Evolutionary conservation across 2,113 vertebrate genomes (phyloP).

Genomic region (Oenanthe melanoleuca): DNA sequence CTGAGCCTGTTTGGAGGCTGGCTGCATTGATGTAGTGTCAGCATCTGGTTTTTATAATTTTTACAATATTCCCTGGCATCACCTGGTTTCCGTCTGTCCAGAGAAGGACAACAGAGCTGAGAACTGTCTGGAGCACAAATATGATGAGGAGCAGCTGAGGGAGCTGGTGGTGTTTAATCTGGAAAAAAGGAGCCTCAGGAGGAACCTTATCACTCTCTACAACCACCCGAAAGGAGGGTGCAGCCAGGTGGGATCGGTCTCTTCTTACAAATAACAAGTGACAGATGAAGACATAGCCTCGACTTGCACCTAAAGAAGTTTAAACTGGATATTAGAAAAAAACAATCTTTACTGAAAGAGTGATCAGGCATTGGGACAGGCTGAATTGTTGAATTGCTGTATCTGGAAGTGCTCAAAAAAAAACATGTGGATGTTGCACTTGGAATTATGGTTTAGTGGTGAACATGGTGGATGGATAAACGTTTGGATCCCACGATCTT

Average conservation of each 20-base stretch:
- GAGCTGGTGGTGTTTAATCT: background rate
- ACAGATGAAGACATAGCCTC: background rate
- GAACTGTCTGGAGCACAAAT: background rate
- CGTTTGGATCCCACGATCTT: background rate
- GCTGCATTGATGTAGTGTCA: background rate
- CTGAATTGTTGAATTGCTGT: background rate
- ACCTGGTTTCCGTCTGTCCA: background rate
- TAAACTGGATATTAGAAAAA: background rate
- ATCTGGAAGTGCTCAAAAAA: no score
- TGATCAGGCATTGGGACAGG: background rate
- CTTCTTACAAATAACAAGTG: background rate
- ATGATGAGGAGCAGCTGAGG: background rate
- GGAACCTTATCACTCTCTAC: no score
- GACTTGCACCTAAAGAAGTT: background rate
- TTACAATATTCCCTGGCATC: background rate
- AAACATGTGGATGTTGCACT: background rate
- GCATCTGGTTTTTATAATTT: background rate
- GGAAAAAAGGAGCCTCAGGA: background rate
- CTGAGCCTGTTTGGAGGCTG: background rate
- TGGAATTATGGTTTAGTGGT: background rate
- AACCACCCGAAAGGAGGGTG: background rate
- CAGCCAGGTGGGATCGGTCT: fast-evolving
- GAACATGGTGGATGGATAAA: background rate
- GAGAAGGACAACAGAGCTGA: background rate
- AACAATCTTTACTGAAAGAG: background rate